Base-by-base conservation (phyloP, 2,888 invertebrate species). In the Ephialtes manifestator region DNA sequence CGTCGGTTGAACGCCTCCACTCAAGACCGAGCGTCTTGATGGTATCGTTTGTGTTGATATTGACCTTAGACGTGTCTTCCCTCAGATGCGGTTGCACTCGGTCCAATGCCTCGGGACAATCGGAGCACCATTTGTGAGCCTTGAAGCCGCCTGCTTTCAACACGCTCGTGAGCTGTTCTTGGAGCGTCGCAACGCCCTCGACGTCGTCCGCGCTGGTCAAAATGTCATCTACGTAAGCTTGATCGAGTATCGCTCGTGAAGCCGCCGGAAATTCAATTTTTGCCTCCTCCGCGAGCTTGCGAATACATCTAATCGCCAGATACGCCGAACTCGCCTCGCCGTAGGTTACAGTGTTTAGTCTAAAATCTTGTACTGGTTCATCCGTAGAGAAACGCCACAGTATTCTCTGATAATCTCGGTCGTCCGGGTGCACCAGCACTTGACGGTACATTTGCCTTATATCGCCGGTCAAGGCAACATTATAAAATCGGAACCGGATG, bases 391-490 rank as follows among this genome's bases (percentile, higher is more conserved):
- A 48, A 1, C 89, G 74, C 90, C 90, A 91, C 0, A 90, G 48
- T n/a, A 89, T 90, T 35, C 88, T 39, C n/a, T 90, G 89, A n/a
- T 85, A 89, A 51, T 88, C 77, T 2, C 39, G 63, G 35, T 92
- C 86, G 0, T 84, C 75, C 10, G 86, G 84, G 46, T 88, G 63
- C 0, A 92, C 75, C n/a, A 70, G 13, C 11, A 93, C 88, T 80
- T 91, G 90, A 0, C 89, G 85, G 65, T 90, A 93, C 89, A 92
- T 92, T 81, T 91, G 87, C 5, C 81, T 78, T n/a, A 93, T 86
- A 70, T 92, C 92, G 1, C 88, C 90, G 8, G 85, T 86, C 7
- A 92, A 55, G 7, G 90, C 89, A 43, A 89, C 85, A 5, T 77
- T 43, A 63, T 90, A 84, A 2, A 74, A 78, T 24, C 92, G 84